phyloP scores from a whole-genome alignment of 2,797 vertebrate genomes.

The Fistularia tabacaria region DNA sequence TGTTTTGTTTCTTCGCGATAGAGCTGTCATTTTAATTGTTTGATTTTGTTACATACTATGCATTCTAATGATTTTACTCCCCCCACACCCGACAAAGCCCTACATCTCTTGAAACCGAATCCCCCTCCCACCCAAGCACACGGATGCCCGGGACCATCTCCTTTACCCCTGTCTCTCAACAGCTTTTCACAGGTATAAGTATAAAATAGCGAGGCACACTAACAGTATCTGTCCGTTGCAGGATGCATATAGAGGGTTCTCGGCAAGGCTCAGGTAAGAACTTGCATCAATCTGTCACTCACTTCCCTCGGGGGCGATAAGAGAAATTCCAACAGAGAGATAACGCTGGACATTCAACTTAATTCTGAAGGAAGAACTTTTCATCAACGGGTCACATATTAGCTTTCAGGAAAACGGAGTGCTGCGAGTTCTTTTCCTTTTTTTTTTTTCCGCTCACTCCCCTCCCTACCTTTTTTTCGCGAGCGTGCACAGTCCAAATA shows the following conservation, averaged over 20 bases:
- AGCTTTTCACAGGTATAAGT: slow-evolving; percentile 84
- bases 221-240: slow-evolving; percentile 83
- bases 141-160: slow-evolving; percentile 77
- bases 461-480: slow-evolving; percentile 16
- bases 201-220: slow-evolving; percentile 78
- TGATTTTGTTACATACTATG: too few relatives aligned
- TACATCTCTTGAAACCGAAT: slow-evolving; percentile 77
- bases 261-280: slow-evolving; percentile 78
- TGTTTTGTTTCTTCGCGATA: too few relatives aligned
- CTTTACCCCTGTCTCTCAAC: slow-evolving; percentile 83
- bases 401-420: slow-evolving; percentile 68
- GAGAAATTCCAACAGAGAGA: slow-evolving; percentile 80
- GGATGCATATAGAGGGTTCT: slow-evolving; percentile 77
- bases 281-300: slow-evolving; percentile 84
- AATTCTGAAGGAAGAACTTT: slow-evolving; percentile 79
- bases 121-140: slow-evolving; percentile 74
- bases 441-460: slow-evolving; percentile 11
- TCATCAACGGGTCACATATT: slow-evolving; percentile 78
- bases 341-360: slow-evolving; percentile 78
- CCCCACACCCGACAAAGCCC: slow-evolving; percentile 55
- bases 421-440: slow-evolving; percentile 36
- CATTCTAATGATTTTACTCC: too few relatives aligned
- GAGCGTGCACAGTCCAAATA: slow-evolving; percentile 39
- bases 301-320: slow-evolving; percentile 78
- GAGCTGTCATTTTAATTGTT: too few relatives aligned